Base-by-base conservation (phyloP, 1,140 invertebrate species). In the Mercenaria mercenaria region DNA sequence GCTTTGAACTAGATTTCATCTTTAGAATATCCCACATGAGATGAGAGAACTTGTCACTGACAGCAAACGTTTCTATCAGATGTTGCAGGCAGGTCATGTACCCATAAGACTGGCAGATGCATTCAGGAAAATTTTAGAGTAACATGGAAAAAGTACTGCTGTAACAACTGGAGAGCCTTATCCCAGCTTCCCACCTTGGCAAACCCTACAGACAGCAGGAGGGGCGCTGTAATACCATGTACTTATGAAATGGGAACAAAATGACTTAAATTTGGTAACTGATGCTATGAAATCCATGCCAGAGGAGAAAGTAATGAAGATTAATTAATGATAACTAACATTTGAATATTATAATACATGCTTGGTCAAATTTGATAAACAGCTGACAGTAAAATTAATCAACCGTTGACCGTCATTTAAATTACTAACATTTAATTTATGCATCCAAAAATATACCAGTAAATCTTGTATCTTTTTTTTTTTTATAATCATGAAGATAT, bases 41-140 rank as follows among this genome's bases (percentile, higher is more conserved):
- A 43, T 59, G 32, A n/a, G 81, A 72, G 67, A 84, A 29, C 77
- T 50, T 29, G 47, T 89, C 43, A 89, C 67, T 37, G 89, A 81
- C 50, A 26, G 18, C 15, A 72, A 74, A 61, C 56, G 83, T 32
- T 43, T 29, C n/a, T 89, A 20, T 41, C 18, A 29, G 89, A 90
- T 80, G 69, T 85, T 80, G 72, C 81, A 59, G 88, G 88, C 18
- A 47, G 88, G 88, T 10, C 88, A 90, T 90, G 88, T 90, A 11
- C 81, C 88, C 76, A 77, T 69, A 64, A 29, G 56, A 4, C 61
- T 90, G 37, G 81, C 72, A 41, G 20, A 32, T 37, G 34, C 43
- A 29, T 90, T 90, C 67, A 3, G 81, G 37, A 56, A 37, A 47
- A 85, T 90, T n/a, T 32, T 90, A 43, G 88, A 90, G 37, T 32